A percentile compares a stretch with the other conserved stretches of the same genome.
Conservation (phyloP, 2,797 vertebrate species). For the Anolis apletophallus region DNA sequence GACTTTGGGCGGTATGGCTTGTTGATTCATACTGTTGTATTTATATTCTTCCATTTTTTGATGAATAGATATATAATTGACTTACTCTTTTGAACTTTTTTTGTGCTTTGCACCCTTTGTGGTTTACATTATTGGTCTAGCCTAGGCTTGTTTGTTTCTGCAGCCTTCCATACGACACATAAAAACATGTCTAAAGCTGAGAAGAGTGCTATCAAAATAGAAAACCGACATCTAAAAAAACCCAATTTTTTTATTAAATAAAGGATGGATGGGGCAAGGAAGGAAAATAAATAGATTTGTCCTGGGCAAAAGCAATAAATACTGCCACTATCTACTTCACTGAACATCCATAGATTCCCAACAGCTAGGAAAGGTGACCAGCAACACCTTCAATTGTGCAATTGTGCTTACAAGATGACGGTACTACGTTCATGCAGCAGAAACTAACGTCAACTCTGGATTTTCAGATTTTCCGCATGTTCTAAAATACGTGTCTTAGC, state of each 20-base stretch:
- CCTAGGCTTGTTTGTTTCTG: too few relatives aligned
- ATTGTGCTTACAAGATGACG: not conserved
- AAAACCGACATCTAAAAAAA: not conserved
- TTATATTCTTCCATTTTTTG: too few relatives aligned
- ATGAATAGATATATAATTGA: too few relatives aligned
- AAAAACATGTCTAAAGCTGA: not conserved
- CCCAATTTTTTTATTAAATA: not conserved
- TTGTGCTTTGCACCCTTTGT: too few relatives aligned
- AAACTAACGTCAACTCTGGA: not conserved
- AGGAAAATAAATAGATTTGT: slow-evolving; percentile 4
- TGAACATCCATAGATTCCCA: slow-evolving; percentile 10
- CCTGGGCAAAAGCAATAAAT: not conserved
- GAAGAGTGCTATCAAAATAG: not conserved
- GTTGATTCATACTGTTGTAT: too few relatives aligned
- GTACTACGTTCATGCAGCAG: not conserved
- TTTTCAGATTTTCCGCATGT: not conserved
- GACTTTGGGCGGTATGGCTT: too few relatives aligned
- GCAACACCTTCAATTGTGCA: not conserved
- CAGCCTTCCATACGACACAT: not conserved
- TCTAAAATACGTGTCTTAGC: not conserved
- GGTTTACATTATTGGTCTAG: too few relatives aligned
- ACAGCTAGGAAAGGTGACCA: not conserved
- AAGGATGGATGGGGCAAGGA: not conserved
- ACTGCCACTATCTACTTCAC: not conserved
- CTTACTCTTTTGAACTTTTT: too few relatives aligned